Evolutionary conservation across 2,113 vertebrate genomes (phyloP).

Genomic region (Thalassoma bifasciatum): DNA sequence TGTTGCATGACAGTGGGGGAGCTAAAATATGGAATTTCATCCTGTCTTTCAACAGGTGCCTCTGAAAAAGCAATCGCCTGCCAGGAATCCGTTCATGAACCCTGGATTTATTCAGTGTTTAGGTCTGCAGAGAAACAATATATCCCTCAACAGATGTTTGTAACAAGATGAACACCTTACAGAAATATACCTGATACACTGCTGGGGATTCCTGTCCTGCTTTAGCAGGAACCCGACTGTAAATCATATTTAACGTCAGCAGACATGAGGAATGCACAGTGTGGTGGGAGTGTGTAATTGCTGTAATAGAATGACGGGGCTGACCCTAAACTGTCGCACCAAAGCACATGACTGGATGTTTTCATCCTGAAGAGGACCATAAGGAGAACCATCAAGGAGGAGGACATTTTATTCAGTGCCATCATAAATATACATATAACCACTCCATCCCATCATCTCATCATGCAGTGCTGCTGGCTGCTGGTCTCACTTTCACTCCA

Average conservation of each 20-base stretch:
- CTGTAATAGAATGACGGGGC: conserved; percentile 51
- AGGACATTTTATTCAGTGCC: too few species aligned
- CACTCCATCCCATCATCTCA: not conserved
- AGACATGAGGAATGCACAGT: conserved; percentile 55
- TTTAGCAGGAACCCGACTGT: conserved; percentile 31
- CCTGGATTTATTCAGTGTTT: conserved; percentile 34
- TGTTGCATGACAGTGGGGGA: conserved; percentile 34
- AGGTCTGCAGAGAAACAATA: conserved; percentile 43
- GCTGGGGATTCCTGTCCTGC: conserved; percentile 60
- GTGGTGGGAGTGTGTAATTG: conserved; percentile 60
- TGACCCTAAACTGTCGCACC: conserved; percentile 52
- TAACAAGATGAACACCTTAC: conserved; percentile 52
- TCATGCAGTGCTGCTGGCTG: not conserved
- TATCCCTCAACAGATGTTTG: conserved; percentile 55
- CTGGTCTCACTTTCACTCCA: conserved; percentile 4
- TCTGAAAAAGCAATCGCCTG: conserved; percentile 37
- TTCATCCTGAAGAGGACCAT: conserved; percentile 14
- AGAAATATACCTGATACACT: conserved; percentile 58
- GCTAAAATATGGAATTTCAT: conserved; percentile 63
- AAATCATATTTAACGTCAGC: conserved; percentile 69
- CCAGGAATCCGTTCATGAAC: conserved; percentile 41
- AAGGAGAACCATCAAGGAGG: too few species aligned
- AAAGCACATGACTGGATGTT: conserved; percentile 21
- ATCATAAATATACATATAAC: not conserved
- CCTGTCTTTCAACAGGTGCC: conserved; percentile 62